Conservation (phyloP, 2,113 vertebrate species). For the Calonectris borealis region DNA sequence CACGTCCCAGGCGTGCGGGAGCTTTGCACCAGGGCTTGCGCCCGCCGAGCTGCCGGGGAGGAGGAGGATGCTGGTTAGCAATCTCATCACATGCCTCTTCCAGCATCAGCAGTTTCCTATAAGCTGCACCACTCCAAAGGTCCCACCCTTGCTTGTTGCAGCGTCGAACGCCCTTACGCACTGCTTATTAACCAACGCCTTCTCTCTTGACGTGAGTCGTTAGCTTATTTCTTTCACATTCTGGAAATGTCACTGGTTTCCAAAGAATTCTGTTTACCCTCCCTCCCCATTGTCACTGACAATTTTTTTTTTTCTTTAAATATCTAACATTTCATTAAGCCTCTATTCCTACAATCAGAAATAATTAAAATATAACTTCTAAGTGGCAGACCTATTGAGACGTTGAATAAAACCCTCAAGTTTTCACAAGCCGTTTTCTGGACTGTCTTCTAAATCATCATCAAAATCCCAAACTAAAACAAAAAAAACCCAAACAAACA, state of each 20-base stretch:
- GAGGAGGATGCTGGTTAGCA: neutral
- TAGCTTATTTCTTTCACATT: neutral
- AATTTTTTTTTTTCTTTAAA: neutral
- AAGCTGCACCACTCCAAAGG: neutral
- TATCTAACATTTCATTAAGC: neutral
- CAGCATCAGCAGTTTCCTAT: neutral
- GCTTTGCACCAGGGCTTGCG: neutral
- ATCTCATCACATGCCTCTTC: rapidly evolving
- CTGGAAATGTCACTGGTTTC: neutral
- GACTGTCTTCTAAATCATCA: neutral
- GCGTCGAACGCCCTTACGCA: rapidly evolving
- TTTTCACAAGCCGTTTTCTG: neutral
- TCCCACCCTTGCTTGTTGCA: neutral
- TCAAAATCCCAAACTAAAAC: neutral
- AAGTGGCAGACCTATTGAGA: neutral
- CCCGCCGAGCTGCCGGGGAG: rapidly evolving
- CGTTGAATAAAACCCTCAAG: neutral
- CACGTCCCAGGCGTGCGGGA: rapidly evolving
- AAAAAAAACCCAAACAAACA: neutral
- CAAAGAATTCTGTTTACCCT: neutral
- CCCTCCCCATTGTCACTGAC: neutral
- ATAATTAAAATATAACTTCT: neutral
- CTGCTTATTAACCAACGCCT: neutral
- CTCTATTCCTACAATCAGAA: neutral
- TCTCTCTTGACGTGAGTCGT: rapidly evolving